Base-by-base conservation (phyloP, 64 coral and sea anemone genomes). In the Astreopora myriophthalma region DNA sequence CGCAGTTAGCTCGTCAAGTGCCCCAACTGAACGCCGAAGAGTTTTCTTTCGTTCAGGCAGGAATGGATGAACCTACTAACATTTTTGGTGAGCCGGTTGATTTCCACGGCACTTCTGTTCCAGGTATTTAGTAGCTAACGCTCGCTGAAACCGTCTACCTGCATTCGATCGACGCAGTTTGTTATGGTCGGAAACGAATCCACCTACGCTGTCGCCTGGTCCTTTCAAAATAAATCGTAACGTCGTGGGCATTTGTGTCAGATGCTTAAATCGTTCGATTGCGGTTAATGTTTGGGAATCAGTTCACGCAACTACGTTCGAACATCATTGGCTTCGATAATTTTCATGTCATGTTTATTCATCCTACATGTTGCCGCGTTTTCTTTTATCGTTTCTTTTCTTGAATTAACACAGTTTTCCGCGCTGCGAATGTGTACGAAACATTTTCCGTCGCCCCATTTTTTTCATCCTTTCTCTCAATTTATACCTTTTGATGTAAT, bases 11-110 rank as follows among this genome's bases (percentile, higher is more conserved):
- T 30, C 79, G 89, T 13, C 97, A 99, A 91, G 90, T 95, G 10
- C 87, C 94, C 22, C 87, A 89, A 61, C 55, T 92, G 22, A 89
- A 94, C 37, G 89, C 85, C 34, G 97, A 95, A 31, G 97, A 99
- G 40, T 99, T 99, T 85, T 77, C 88, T 23, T 85, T 96, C 20
- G 89, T 84, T 27, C 86, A 85, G 3, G 84, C 93, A 8, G 87
- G 87, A 40, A 95, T 95, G 71, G 97, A 98, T 81, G 96, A 98
- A 78, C 96, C 96, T 8, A 94, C 96, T 27, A 98, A 91, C 66
- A 94, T 98, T 79, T 94, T 94, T 72, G 96, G 92, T 98, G 96
- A 98, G 75, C 96, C 92, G 92, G 94, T 93, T 71, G 97, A 95
- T 98, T 95, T 95, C 85, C 93, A 94, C 93, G 92, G 89, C 29